Conservation (phyloP, 2,888 invertebrate species). For the Drosophila acutilabella region DNA sequence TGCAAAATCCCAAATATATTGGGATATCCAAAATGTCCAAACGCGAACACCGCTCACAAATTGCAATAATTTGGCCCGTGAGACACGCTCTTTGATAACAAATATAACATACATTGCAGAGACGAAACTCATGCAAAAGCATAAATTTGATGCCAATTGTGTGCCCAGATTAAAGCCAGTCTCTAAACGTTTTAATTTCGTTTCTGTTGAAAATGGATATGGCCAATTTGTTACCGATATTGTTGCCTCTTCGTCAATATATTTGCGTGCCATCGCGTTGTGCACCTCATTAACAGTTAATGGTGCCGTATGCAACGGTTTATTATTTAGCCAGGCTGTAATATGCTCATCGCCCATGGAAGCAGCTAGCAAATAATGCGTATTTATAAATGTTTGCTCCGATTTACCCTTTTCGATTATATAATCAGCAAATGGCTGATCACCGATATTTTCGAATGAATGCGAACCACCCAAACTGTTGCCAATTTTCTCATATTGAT, state of each 20-base stretch:
- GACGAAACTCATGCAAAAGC: slow-evolving; percentile 92
- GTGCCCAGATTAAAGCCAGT: slow-evolving; percentile 85
- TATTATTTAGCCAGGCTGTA: slow-evolving; percentile 91
- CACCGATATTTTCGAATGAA: slow-evolving; percentile 45
- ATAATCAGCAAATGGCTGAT: slow-evolving; percentile 53
- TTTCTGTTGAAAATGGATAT: slow-evolving; percentile 87
- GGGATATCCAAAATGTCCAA: slow-evolving; percentile 89
- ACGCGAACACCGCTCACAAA: slow-evolving; percentile 91
- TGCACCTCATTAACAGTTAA: slow-evolving; percentile 88
- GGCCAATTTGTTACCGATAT: slow-evolving; percentile 89
- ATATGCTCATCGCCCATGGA: slow-evolving; percentile 85
- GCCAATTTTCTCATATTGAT: slow-evolving; percentile 64
- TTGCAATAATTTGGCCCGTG: slow-evolving; percentile 91
- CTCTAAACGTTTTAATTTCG: slow-evolving; percentile 85
- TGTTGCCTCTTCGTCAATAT: slow-evolving; percentile 52
- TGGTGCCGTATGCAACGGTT: slow-evolving; percentile 91
- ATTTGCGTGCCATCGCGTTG: slow-evolving; percentile 86
- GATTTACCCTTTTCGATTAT: slow-evolving; percentile 72
- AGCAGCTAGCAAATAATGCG: slow-evolving; percentile 87
- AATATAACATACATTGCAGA: slow-evolving; percentile 88
- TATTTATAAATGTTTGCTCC: slow-evolving; percentile 85
- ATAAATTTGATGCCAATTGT: slow-evolving; percentile 89
- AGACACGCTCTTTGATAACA: slow-evolving; percentile 88
- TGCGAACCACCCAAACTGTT: slow-evolving; percentile 61
- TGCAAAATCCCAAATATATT: slow-evolving; percentile 87